These are phyloP conservation scores for Rhynchomys soricoides DNA, from an alignment of 2,113 vertebrate species.

Conservation along the genomic window DNA sequence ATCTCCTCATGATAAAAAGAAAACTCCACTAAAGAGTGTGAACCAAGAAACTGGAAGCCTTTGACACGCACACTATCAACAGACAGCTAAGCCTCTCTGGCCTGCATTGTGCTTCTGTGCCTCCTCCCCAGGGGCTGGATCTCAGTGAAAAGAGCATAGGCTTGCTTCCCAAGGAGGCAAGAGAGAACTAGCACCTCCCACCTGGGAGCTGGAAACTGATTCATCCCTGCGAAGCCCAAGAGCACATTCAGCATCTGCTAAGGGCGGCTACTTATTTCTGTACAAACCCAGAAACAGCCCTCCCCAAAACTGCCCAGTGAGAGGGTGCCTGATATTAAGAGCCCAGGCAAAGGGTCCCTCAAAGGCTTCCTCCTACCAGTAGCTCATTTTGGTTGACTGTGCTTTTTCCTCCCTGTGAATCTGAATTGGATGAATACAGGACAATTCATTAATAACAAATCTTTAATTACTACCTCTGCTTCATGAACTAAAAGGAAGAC, in stretches of 20 bases:
- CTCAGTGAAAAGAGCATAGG: background rate
- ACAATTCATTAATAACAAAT: constrained; percentile 45
- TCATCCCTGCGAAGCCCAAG: background rate
- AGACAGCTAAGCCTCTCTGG: background rate
- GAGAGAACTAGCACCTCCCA: background rate
- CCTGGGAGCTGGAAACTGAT: background rate
- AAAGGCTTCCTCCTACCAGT: background rate
- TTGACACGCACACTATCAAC: background rate
- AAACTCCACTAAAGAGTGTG: background rate
- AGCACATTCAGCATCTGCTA: background rate
- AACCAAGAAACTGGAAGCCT: background rate
- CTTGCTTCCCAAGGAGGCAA: background rate
- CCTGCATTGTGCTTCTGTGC: background rate
- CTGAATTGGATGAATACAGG: background rate
- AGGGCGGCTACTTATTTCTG: background rate
- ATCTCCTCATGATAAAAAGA: constrained; percentile 9
- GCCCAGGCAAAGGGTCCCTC: background rate
- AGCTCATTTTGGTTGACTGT: background rate
- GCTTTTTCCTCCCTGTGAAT: background rate
- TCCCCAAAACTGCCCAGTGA: background rate
- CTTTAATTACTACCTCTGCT: constrained; percentile 39
- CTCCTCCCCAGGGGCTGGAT: background rate
- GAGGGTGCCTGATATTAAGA: background rate
- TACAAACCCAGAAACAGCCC: background rate
- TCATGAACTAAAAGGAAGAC: constrained; percentile 37